These are phyloP conservation scores for Drosophila diplacantha DNA, from an alignment of 2,888 invertebrate genomes.

Conservation along the genomic window DNA sequence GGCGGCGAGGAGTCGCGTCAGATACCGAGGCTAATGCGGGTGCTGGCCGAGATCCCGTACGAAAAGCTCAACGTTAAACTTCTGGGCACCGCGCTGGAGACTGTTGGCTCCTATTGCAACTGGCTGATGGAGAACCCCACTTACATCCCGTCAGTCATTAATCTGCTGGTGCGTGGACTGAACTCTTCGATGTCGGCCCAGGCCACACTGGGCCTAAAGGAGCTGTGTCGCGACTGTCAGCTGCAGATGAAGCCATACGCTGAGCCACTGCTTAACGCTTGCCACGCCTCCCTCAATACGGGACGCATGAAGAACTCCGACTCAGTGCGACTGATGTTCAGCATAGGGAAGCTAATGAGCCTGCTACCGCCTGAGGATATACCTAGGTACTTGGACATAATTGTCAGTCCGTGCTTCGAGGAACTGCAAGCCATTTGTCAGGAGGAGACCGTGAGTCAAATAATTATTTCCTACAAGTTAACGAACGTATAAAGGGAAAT, in stretches of 20 bases:
- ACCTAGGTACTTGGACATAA: conserved; percentile 83
- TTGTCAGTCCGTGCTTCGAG: conserved; percentile 83
- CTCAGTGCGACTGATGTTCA: conserved; percentile 85
- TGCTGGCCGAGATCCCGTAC: conserved; percentile 82
- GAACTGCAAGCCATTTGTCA: conserved; percentile 81
- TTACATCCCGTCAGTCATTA: conserved; percentile 83
- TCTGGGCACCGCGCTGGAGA: conserved; percentile 86
- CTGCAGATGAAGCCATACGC: conserved; percentile 86
- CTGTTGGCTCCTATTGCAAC: conserved; percentile 89
- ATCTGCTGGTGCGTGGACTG: conserved; percentile 84
- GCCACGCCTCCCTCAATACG: conserved; percentile 81
- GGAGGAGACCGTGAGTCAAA: conserved; percentile 78
- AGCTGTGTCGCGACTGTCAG: conserved; percentile 89
- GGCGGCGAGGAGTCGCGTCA: conserved; percentile 80
- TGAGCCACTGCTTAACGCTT: conserved; percentile 85
- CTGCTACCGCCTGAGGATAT: conserved; percentile 82
- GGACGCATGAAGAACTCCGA: conserved; percentile 83
- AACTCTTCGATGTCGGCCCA: conserved; percentile 85
- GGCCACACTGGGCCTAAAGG: conserved; percentile 92
- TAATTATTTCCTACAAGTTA: not conserved
- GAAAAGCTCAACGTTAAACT: conserved; percentile 81
- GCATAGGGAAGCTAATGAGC: conserved; percentile 86
- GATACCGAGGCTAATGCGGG: conserved; percentile 81
- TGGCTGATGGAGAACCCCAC: conserved; percentile 88
- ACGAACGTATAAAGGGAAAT: too few species aligned